Evolutionary conservation across 2,113 vertebrate species (phyloP), one percentile per base, ranked within the genome.

Genomic region (Myotis brandtii): DNA sequence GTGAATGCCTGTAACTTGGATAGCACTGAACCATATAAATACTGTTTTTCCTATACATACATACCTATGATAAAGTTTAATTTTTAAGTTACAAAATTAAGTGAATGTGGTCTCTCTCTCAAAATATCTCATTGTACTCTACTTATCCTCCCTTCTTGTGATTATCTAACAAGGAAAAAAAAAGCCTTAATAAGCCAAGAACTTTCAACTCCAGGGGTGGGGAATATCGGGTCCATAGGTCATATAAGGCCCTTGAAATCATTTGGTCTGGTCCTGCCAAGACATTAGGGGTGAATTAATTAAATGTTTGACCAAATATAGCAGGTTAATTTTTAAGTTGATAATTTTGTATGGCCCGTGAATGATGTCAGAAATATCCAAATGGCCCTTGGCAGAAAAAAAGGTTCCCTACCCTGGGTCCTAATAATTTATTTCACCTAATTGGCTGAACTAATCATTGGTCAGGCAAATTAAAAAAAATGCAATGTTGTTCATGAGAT

Each of bases 381-480:
- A 59, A 25, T 11, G 56, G 56, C 23, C 21, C 56, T 25, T 59
- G 56, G 56, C 56, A 59, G 21, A 59, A 59, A 25, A 59, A 59
- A 59, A 25, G 23, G 56, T 59, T 62, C 59, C 59, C 59, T 62
- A 62, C 4, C 59, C 59, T 62, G 59, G 56, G 59, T 62, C 25
- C 80, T 64, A 83, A 83, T 27, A 37, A 83, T 3, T 46, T 59
- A 64, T 32, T 46, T 43, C 37, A 64, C 27, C 37, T 83, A 32
- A 83, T 32, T 46, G 56, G 43, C 40, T 64, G 37, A 64, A 46
- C 94, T 97, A 97, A 98, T 97, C 96, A 97, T 0, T 92, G 92
- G 70, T 93, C 95, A 97, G 85, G 85, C 89, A 98, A 98, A 98
- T 94, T 98, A 48, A 96, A 98, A 98, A 96, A 98, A 98, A 97